Base-by-base conservation (phyloP, 2,113 vertebrate species). In the Microtus oregoni region DNA sequence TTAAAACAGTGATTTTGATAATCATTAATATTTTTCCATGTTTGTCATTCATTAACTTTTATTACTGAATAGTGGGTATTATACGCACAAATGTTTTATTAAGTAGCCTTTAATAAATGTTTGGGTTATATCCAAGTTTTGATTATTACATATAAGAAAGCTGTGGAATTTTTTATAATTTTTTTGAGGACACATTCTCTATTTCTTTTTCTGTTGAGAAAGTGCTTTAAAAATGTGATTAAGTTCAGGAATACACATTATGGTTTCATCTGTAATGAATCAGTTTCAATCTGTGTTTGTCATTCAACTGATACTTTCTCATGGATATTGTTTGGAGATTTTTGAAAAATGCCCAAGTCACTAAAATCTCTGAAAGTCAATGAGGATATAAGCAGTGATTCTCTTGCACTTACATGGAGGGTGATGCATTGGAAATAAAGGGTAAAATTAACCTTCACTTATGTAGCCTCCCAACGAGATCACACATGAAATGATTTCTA, bases 401-500 rank as follows among this genome's bases (percentile, higher is more conserved):
- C 12, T 91, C 30, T 91, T 7, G 65, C 52, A 85, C 32, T 92
- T 89, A 78, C 8, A 52, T 68, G 61, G 11, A 68, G 6, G 22
- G 24, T 70, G 65, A 67, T 28, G 72, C 30, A 65, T 70, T 28
- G 76, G 32, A 96, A 93, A 86, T 32, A 13, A 12, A 47, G 26
- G n/a, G 22, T 67, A 61, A 92, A 95, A 3, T 38, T 32, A 89
- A 3, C 11, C 9, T 89, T 82, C 15, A 41, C 8, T 50, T 70
- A 35, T 72, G 22, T 32, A 67, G 10, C 32, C 82, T 94, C 19
- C 10, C 32, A 13, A 63, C 47, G 44, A 83, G 7, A 76, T 61
- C 24, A 79, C 70, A 85, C 88, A 55, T 92, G 73, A 79, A 90
- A 79, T 85, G 63, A 7, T 75, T 92, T 14, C n/a, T 79, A 55